Evolutionary conservation across 2,797 vertebrate genomes (phyloP), one percentile per base, ranked within the genome.

Genomic region (Schizopygopsis malacanthus): DNA sequence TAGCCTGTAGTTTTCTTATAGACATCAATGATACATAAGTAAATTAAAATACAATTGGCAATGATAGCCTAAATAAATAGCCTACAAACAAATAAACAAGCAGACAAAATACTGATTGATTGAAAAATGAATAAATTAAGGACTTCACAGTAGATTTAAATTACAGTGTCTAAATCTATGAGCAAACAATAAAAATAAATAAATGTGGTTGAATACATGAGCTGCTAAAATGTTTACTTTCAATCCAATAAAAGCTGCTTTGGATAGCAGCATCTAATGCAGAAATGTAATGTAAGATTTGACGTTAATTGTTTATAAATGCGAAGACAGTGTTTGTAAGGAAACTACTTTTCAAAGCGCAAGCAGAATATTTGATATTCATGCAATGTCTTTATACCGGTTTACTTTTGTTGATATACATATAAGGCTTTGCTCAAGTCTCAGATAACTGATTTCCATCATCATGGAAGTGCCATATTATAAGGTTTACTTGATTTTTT

Each of bases 371-470:
- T 43, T 22, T 75, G 45, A 52, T 20, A 52, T 52, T 75, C 45
- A 75, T 6, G 52, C 9, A 4, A 6, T 12, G 2, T 77, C 3
- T 77, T 77, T 59, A 77, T 15, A 77, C 75, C 20, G 11, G 75
- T 56, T 41, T 78, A 37, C 52, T 25, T 39, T 59, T 78, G 75
- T 78, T 78, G 20, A 59, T 41, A 56, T 59, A 78, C 37, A 54
- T 54, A 76, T 76, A 76, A 77, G 20, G 28, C 73, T 54, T 76
- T 13, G 12, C 7, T 22, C 22, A 11, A 77, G 33, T 59, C 33
- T 59, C 37, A 59, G 33, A 77, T n/a, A 77, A n/a, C 75, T 15
- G 20, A 56, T 39, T 39, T 56, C 75, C 20, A n/a, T 37, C 50
- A 22, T 77, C 50, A n/a, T 56, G 33, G 20, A 39, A 22, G 11